Evolutionary conservation across 2,797 vertebrate genomes (phyloP).

Genomic region (Mus caroli): DNA sequence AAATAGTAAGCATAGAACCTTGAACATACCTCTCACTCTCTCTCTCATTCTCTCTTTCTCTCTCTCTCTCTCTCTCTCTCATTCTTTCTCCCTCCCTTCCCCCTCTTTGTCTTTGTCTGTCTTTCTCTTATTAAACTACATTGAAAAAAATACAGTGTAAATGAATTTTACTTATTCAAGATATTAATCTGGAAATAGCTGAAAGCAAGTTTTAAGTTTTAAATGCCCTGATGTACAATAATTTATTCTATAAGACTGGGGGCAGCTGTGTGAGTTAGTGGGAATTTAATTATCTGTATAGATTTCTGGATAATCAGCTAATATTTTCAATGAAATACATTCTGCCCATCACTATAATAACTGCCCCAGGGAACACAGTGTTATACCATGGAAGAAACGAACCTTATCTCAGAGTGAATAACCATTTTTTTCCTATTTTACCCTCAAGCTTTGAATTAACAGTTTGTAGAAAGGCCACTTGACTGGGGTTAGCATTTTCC

Average conservation of each 20-base stretch:
- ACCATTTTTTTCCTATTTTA: constrained; percentile 76
- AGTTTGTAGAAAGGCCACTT: constrained; percentile 75
- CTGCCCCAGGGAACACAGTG: constrained; percentile 59
- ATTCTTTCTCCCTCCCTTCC: too few species aligned
- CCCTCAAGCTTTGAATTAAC: constrained; percentile 87
- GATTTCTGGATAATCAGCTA: constrained; percentile 66
- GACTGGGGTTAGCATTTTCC: constrained; percentile 78
- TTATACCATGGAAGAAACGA: constrained; percentile 69
- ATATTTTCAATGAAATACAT: constrained; percentile 75
- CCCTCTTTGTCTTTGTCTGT: too few species aligned
- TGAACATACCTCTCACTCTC: neutral
- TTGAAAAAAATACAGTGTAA: constrained; percentile 14
- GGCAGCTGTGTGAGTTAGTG: constrained; percentile 68
- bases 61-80: too few species aligned
- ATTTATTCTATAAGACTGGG: constrained; percentile 69
- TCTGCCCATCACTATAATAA: constrained; percentile 69
- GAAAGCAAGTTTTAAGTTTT: constrained; percentile 41
- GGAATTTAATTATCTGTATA: constrained; percentile 76
- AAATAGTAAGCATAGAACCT: neutral
- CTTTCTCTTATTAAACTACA: neutral
- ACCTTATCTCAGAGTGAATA: constrained; percentile 81
- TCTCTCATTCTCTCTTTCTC: neutral
- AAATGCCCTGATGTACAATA: constrained; percentile 31
- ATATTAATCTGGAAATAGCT: constrained; percentile 53
- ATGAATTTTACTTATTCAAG: constrained; percentile 63